Evolutionary conservation across 2,888 invertebrate genomes (phyloP).

Genomic region (Diabrotica balteata): DNA sequence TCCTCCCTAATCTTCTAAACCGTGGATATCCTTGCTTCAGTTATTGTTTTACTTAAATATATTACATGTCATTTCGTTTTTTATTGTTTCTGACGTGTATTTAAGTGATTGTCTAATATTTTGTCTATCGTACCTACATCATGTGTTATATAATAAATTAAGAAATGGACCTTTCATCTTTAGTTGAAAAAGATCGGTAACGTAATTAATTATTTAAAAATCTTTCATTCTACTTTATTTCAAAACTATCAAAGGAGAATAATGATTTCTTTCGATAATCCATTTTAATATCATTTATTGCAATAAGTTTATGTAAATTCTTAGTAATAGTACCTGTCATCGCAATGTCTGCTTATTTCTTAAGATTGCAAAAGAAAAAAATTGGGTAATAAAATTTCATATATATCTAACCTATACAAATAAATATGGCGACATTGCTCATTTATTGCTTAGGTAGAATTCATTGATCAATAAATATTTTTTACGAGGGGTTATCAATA

Average conservation of each 20-base stretch:
- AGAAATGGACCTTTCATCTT: no score
- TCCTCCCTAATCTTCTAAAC: no score
- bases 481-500: no score
- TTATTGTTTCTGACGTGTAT: no score
- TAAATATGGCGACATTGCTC: conserved; percentile 32
- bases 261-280: conserved; percentile 18
- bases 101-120: no score
- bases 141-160: no score
- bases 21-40: no score
- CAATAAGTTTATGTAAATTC: conserved; percentile 22
- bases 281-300: conserved; percentile 4
- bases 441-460: neutral
- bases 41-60: no score
- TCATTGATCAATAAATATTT: no score
- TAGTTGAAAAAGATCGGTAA: no score
- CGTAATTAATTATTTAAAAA: neutral
- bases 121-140: no score
- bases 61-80: no score
- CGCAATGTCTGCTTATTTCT: conserved; percentile 21
- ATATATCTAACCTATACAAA: conserved; percentile 27
- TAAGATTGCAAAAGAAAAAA: conserved; percentile 27
- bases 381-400: conserved; percentile 34
- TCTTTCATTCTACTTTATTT: neutral
- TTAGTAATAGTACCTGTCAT: conserved; percentile 23
- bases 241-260: conserved; percentile 2